Conservation (phyloP, 2,797 vertebrate genomes). For the Megaceryle alcyon region DNA sequence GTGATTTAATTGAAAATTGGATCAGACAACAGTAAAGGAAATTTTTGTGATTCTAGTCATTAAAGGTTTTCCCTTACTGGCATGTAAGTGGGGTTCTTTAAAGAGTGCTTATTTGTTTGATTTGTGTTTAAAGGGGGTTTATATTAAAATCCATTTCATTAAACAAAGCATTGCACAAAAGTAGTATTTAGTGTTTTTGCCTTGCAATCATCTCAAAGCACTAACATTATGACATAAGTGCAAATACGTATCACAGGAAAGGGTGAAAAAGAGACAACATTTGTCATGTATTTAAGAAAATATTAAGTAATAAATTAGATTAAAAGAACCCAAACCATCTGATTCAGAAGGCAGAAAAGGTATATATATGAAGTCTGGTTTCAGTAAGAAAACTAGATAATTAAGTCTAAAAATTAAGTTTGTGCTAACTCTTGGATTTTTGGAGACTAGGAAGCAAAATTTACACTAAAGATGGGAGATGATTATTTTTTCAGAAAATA, state of each 20-base stretch:
- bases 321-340: background rate
- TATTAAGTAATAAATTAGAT: background rate
- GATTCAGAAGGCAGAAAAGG: background rate
- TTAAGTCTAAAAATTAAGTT: background rate
- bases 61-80: background rate
- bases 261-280: background rate
- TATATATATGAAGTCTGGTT: background rate
- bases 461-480: background rate
- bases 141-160: background rate
- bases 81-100: background rate
- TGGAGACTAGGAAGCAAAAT: background rate
- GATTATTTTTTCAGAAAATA: constrained; percentile 11
- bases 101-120: background rate
- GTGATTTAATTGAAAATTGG: background rate
- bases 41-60: background rate
- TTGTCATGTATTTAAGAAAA: constrained; percentile 6
- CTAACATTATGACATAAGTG: background rate
- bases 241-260: constrained; percentile 28
- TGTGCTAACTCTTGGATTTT: background rate
- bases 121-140: background rate
- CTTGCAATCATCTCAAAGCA: background rate
- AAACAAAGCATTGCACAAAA: background rate
- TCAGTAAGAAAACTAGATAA: background rate
- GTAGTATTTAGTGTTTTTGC: background rate
- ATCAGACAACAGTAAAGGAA: background rate